Percentiles rank a stretch among this genome's conserved stretches.
Conservation (phyloP, 2,888 invertebrate species). For the Melikaiella ostensackeni region DNA sequence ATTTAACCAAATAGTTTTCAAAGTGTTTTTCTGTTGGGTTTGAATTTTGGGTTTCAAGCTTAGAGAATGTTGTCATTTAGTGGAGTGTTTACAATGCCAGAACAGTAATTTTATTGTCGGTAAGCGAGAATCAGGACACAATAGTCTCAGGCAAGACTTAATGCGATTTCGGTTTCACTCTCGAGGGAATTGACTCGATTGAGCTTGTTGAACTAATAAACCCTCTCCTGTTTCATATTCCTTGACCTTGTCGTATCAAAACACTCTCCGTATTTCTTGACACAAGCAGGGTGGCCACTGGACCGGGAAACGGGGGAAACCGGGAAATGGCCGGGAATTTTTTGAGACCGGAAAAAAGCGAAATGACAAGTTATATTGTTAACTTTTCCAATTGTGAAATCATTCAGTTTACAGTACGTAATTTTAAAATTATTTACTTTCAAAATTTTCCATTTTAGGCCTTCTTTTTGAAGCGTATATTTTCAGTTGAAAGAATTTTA, state of each 20-base stretch:
- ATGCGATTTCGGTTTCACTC: slow-evolving; percentile 37
- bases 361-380: too few relatives aligned
- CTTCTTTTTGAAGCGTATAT: too few relatives aligned
- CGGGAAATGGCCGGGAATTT: too few relatives aligned
- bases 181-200: slow-evolving; percentile 33
- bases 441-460: too few relatives aligned
- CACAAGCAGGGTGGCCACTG: too few relatives aligned
- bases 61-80: background rate
- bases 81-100: slow-evolving; percentile 21
- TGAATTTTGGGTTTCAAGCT: background rate
- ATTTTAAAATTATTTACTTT: too few relatives aligned
- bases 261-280: background rate
- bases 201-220: slow-evolving; percentile 36
- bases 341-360: too few relatives aligned
- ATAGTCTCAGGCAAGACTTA: slow-evolving; percentile 39
- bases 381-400: too few relatives aligned
- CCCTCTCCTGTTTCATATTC: slow-evolving; percentile 9
- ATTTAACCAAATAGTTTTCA: background rate
- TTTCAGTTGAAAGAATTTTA: too few relatives aligned
- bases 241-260: slow-evolving; percentile 16
- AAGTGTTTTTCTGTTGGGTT: background rate
- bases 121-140: slow-evolving; percentile 19
- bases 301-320: too few relatives aligned
- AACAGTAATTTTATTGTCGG: slow-evolving; percentile 23
- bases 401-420: too few relatives aligned